These are phyloP conservation scores for Tanypteryx hageni DNA, from an alignment of 2,888 invertebrate genomes.

Conservation along the genomic window DNA sequence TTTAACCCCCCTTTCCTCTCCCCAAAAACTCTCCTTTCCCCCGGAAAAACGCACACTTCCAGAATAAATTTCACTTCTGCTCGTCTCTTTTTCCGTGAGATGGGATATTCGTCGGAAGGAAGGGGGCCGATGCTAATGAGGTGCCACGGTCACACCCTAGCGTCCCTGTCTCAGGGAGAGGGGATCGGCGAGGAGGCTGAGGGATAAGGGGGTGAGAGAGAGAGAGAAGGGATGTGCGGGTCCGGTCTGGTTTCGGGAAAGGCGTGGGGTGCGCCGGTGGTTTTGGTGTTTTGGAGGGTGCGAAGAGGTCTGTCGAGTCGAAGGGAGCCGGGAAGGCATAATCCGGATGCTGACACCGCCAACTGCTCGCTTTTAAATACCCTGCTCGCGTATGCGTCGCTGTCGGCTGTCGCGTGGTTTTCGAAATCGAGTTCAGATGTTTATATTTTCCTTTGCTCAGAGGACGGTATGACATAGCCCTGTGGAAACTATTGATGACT, in stretches of 20 bases:
- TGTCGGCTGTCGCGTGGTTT: no score
- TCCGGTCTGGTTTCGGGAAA: not conserved
- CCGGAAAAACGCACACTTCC: slow-evolving; percentile 27
- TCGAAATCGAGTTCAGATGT: no score
- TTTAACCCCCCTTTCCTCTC: no score
- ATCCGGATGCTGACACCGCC: not conserved
- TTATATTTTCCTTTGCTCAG: no score
- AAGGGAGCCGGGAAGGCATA: not conserved
- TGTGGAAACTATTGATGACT: no score
- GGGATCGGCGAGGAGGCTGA: not conserved
- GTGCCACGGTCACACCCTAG: not conserved
- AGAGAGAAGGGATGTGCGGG: no score
- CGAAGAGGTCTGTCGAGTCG: not conserved
- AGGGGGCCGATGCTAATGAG: slow-evolving; percentile 14
- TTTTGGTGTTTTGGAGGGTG: not conserved
- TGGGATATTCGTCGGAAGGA: not conserved
- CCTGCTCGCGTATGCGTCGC: no score
- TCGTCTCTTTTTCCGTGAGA: no score
- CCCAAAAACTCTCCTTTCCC: not conserved
- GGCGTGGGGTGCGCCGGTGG: not conserved
- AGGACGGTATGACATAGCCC: no score
- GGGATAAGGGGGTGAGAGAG: no score
- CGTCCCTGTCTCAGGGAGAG: not conserved
- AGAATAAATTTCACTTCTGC: slow-evolving; percentile 32
- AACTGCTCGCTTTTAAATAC: no score